phyloP scores from a whole-genome alignment of 2,888 invertebrate species.

The Tetragonisca angustula region DNA sequence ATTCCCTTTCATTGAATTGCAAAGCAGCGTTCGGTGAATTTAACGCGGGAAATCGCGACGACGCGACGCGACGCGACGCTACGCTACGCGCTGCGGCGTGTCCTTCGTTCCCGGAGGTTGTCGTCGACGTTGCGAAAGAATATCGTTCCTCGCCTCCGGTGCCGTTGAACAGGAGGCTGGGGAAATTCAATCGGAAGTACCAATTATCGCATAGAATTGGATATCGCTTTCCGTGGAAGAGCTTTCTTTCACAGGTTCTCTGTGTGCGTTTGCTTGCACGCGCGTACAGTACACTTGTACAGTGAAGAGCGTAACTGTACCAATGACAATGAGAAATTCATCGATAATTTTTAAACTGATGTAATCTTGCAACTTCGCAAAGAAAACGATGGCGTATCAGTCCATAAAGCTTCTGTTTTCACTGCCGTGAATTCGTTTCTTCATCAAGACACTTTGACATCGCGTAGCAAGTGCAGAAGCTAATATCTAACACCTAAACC shows the following conservation, averaged over 20 bases:
- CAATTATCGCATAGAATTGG: constrained; percentile 72
- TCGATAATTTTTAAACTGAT: no score
- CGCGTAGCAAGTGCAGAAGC: no score
- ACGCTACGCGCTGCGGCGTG: constrained; percentile 23
- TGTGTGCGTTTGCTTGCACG: neutral
- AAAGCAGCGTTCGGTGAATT: constrained; percentile 72
- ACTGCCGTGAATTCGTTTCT: no score
- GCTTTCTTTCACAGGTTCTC: neutral
- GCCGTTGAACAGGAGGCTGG: constrained; percentile 34
- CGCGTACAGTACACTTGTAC: neutral
- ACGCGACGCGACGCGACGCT: constrained; percentile 31
- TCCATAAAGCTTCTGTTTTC: no score
- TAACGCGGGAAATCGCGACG: constrained; percentile 68
- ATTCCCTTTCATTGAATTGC: constrained; percentile 74
- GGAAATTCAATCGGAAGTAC: constrained; percentile 72
- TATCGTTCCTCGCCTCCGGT: constrained; percentile 55
- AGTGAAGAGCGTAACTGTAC: neutral
- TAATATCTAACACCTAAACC: no score
- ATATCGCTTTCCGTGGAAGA: constrained; percentile 55
- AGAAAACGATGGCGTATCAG: no score
- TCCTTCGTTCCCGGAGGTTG: constrained; percentile 51
- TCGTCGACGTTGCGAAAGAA: constrained; percentile 52
- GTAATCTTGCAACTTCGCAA: no score
- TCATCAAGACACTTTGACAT: no score
- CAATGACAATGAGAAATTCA: no score